Conservation (phyloP, 2,113 vertebrate species). For the Ctenodactylus gundi region DNA sequence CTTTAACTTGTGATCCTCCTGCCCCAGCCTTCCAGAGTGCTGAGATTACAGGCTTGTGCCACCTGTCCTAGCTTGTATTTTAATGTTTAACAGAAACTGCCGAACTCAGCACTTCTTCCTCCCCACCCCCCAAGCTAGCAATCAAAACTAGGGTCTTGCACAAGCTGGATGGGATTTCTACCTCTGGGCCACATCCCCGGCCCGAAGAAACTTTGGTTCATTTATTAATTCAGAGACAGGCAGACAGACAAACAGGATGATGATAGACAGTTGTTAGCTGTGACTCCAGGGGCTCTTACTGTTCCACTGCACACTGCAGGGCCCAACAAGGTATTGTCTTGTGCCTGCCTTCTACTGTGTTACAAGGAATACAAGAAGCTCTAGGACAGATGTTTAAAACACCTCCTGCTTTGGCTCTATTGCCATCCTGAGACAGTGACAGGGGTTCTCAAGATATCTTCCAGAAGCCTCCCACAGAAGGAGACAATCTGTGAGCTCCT, state of each 20-base stretch:
- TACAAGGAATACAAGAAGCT: background rate
- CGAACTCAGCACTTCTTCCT: background rate
- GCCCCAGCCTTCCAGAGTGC: too few species aligned
- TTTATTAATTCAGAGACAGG: too few species aligned
- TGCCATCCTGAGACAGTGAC: background rate
- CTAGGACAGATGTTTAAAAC: background rate
- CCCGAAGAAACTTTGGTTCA: too few species aligned
- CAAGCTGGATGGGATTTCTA: background rate
- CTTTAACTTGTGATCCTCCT: too few species aligned
- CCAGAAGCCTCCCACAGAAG: background rate
- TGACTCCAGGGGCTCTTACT: background rate
- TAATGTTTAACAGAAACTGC: conserved; percentile 23
- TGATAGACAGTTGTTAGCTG: background rate
- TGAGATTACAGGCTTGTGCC: too few species aligned
- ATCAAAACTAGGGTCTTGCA: background rate
- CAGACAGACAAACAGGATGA: too few species aligned
- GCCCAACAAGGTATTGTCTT: background rate
- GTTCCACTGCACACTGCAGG: background rate
- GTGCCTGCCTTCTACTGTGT: background rate
- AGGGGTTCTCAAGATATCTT: background rate
- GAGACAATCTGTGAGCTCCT: background rate
- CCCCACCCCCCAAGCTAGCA: background rate
- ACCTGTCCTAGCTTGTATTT: conserved; percentile 11
- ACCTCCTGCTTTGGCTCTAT: background rate
- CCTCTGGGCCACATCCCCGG: background rate